Base-by-base conservation (phyloP, 2,113 vertebrate species). In the Nettapus auritus region DNA sequence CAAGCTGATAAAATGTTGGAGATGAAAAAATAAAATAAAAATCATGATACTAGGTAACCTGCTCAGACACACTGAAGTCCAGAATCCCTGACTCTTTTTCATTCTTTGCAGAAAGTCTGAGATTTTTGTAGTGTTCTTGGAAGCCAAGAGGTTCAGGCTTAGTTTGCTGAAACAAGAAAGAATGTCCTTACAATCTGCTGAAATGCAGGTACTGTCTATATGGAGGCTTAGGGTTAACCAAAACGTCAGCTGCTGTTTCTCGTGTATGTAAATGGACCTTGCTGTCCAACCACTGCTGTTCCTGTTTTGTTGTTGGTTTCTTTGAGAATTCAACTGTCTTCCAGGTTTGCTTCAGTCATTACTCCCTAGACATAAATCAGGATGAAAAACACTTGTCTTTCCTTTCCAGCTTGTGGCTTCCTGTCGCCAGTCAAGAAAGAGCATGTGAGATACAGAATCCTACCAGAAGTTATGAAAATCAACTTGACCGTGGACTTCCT, bases 391-490 rank as follows among this genome's bases (percentile, higher is more conserved):
- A 10, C 1, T 5, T 64, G 23, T 59, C 7, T 75, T 74, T 86
- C 29, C 40, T 86, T 77, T 79, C 33, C 44, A 62, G 25, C 40
- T 60, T 95, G 44, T 62, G 40, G 7, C 21, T 81, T 84, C 38
- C 44, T 44, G 31, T 38, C 17, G 16, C 42, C 19, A 71, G 26
- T n/a, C 13, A 67, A n/a, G 9, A 82, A 38, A 53, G 19, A 70
- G 1, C 17, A 13, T 8, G 22, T 48, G 44, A 69, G 8, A 42
- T 36, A 44, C 0, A 0, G 38, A 80, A 55, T 63, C 40, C 11
- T 76, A 34, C 15, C 15, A 73, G 71, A 57, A 68, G 28, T 73
- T 34, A 48, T 48, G 42, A 60, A 86, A 83, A 76, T 1, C 11
- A 9, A 13, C 67, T 31, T 59, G 23, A 63, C 13, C 25, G 14